Conservation (phyloP, 2,113 vertebrate genomes). For the Bagarius yarrelli region DNA sequence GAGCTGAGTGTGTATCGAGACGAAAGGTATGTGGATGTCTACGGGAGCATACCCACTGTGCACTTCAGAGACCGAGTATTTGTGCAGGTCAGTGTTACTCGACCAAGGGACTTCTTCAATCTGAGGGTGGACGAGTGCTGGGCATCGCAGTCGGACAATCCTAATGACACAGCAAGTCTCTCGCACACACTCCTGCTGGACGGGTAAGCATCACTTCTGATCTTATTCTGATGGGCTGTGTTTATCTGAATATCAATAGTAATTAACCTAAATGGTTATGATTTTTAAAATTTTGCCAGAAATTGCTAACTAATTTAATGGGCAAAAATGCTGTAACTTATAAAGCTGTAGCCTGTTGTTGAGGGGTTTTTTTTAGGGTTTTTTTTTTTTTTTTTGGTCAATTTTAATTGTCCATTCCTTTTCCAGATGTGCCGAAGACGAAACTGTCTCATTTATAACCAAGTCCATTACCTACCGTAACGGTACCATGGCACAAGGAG, state of each 20-base stretch:
- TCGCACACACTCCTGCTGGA: constrained; percentile 62
- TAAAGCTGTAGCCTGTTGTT: too few relatives aligned
- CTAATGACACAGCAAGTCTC: constrained; percentile 43
- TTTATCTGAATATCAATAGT: too few relatives aligned
- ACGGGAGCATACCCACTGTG: constrained; percentile 59
- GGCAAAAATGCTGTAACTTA: too few relatives aligned
- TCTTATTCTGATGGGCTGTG: too few relatives aligned
- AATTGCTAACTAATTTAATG: too few relatives aligned
- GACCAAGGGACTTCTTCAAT: constrained; percentile 66
- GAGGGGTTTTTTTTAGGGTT: too few relatives aligned
- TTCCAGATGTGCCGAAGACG: constrained; percentile 63
- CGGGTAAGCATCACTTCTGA: constrained; percentile 55
- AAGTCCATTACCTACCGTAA: constrained; percentile 28
- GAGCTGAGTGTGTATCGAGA: constrained; percentile 67
- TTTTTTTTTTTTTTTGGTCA: too few relatives aligned
- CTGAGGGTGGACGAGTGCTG: constrained; percentile 69
- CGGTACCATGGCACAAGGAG: neutral
- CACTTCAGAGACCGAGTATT: constrained; percentile 68
- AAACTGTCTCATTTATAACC: constrained; percentile 56
- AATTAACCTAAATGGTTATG: too few relatives aligned
- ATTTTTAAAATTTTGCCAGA: too few relatives aligned
- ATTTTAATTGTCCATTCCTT: too few relatives aligned
- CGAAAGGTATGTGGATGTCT: constrained; percentile 55
- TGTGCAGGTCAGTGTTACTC: constrained; percentile 63
- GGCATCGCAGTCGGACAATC: constrained; percentile 61